Conservation (phyloP, 2,888 invertebrate species). For the Dendrolimus pini region DNA sequence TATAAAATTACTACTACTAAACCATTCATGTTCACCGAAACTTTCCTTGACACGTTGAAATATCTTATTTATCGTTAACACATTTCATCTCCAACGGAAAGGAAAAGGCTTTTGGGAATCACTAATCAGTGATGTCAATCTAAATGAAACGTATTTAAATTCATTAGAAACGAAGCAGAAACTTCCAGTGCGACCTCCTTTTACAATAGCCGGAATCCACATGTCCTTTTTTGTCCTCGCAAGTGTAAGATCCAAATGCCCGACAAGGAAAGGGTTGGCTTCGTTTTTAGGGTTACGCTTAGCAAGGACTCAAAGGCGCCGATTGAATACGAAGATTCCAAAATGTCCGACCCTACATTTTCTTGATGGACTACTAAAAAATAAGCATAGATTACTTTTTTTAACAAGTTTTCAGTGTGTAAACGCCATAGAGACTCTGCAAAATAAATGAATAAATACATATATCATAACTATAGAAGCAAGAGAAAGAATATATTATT, state of each 20-base stretch:
- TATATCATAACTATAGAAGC: too few species aligned
- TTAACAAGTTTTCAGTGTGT: too few species aligned
- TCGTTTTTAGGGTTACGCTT: slow-evolving; percentile 34
- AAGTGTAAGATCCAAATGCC: slow-evolving; percentile 52
- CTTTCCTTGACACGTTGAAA: background rate
- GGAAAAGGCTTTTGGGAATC: slow-evolving; percentile 38
- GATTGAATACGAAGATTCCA: background rate
- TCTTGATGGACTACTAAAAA: too few species aligned
- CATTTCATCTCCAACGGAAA: slow-evolving; percentile 9
- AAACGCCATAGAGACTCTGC: too few species aligned
- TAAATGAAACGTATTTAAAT: slow-evolving; percentile 72
- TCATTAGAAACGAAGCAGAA: slow-evolving; percentile 68
- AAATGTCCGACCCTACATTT: too few species aligned
- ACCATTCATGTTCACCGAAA: background rate
- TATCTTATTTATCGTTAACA: background rate
- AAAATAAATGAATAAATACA: too few species aligned
- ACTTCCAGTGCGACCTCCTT: slow-evolving; percentile 54
- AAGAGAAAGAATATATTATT: too few species aligned
- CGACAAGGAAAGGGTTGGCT: slow-evolving; percentile 67
- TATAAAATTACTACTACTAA: background rate
- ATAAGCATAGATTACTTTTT: too few species aligned
- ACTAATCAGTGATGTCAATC: slow-evolving; percentile 68
- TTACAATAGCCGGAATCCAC: slow-evolving; percentile 55
- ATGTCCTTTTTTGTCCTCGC: slow-evolving; percentile 57
- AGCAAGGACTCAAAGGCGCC: background rate